A percentile compares a stretch with the other conserved stretches of the same genome.
Evolutionary conservation across 2,113 vertebrate species (phyloP).

Genomic region (Urocolius indicus): DNA sequence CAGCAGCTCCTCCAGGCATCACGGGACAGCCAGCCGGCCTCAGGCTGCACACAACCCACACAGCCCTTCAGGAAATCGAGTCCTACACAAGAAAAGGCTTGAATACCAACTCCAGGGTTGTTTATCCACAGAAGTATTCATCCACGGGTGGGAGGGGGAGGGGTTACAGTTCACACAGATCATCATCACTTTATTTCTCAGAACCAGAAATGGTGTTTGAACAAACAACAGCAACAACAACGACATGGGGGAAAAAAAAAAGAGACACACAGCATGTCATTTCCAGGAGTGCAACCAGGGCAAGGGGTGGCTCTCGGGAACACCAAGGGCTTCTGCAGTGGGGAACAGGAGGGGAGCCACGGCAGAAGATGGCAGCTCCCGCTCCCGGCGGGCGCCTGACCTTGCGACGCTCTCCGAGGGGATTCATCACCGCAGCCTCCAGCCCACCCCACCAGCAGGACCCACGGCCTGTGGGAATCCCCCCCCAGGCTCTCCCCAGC

Average conservation of each 20-base stretch:
- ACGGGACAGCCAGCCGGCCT: constrained; percentile 32
- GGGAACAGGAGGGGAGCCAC: background rate
- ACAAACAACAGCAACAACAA: constrained; percentile 11
- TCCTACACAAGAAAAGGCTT: background rate
- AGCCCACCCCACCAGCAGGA: background rate
- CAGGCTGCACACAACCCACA: background rate
- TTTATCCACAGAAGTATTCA: constrained; percentile 11
- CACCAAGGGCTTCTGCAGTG: constrained; percentile 6
- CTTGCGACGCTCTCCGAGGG: constrained; percentile 51
- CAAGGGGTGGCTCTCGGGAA: background rate
- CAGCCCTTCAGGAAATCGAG: background rate
- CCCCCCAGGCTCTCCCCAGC: background rate
- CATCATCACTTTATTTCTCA: constrained; percentile 56
- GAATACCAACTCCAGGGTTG: background rate
- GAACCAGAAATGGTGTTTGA: constrained; percentile 16
- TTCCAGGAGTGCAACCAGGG: constrained; percentile 40
- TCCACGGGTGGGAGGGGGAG: too few relatives aligned
- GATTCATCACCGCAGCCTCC: constrained; percentile 28
- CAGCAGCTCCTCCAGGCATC: constrained; percentile 27
- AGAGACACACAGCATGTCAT: background rate
- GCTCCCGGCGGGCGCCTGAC: constrained; percentile 41
- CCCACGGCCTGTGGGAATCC: background rate
- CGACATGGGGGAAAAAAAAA: background rate
- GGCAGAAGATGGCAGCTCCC: constrained; percentile 59
- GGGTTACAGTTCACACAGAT: constrained; percentile 54